Base-by-base conservation (phyloP, 1,140 invertebrate species). In the Hestina assimilis region DNA sequence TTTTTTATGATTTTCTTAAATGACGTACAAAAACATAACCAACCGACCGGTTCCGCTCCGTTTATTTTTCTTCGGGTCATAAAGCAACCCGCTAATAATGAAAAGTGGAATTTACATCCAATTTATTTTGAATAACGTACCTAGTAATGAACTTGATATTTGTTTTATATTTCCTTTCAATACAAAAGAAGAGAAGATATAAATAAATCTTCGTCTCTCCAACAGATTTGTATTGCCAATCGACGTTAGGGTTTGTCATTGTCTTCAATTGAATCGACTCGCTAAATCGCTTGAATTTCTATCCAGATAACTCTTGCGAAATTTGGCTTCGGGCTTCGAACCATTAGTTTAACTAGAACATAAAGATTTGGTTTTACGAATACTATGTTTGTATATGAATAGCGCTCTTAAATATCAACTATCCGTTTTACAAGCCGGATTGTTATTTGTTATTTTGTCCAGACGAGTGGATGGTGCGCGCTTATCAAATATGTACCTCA, bases 181-280 rank as follows among this genome's bases (percentile, higher is more conserved):
- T 9, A 21, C 50, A 58, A 58, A 46, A 17, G 52, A 29, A 40
- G 31, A 54, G 26, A 47, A 63, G 56, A 50, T 62, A 50, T 35
- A 58, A 54, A 66, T 66, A 66, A 54, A 58, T 61, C 45, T 42
- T 35, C 51, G 28, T 61, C 54, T 58, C 17, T 20, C 20, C 38
- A 40, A 42, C 51, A 54, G 47, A 64, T 62, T 55, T 64, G 52
- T 68, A 47, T 53, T 23, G 28, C 33, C 51, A 31, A 55, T 55
- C 45, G 42, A 29, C 12, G 28, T 46, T 40, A 47, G 40, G 9
- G 55, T 68, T 64, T 46, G 47, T 63, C 45, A 45, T 35, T 59
- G 56, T 59, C 59, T 59, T 47, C 23, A 31, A 12, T 23, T n/a
- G n/a, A 38, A 14, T 15, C 14, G 21, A 21, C 29, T 19, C n/a